Conservation (phyloP, 2,888 invertebrate genomes). For the Thyatira batis region DNA sequence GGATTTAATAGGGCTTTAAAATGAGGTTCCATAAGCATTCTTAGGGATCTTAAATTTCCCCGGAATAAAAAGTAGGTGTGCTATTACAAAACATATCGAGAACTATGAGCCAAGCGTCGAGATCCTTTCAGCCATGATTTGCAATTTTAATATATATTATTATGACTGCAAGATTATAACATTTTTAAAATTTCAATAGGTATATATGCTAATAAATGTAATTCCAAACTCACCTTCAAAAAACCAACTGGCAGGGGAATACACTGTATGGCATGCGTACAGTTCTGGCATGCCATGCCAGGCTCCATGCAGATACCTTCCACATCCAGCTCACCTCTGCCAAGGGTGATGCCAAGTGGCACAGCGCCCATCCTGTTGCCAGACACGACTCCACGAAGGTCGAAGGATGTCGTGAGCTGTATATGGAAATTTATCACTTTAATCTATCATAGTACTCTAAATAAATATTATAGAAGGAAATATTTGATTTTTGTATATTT, state of each 20-base stretch:
- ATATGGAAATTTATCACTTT: slow-evolving; percentile 1
- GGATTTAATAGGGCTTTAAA: no score
- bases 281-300: slow-evolving; percentile 68
- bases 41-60: no score
- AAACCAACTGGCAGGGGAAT: slow-evolving; percentile 66
- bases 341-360: slow-evolving; percentile 63
- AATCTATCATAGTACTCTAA: no score
- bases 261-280: slow-evolving; percentile 62
- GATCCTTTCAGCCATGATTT: no score
- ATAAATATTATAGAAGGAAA: neutral
- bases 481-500: neutral
- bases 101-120: no score
- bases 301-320: slow-evolving; percentile 65
- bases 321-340: slow-evolving; percentile 66
- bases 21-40: no score
- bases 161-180: no score
- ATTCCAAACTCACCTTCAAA: slow-evolving; percentile 55
- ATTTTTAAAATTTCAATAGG: no score
- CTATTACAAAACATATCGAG: no score
- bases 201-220: no score
- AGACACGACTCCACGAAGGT: slow-evolving; percentile 61
- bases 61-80: no score
- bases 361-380: slow-evolving; percentile 71
- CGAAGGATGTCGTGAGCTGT: slow-evolving; percentile 59
- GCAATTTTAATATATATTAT: no score